Conservation (phyloP, 2,113 vertebrate species). For the Apodemus sylvaticus region DNA sequence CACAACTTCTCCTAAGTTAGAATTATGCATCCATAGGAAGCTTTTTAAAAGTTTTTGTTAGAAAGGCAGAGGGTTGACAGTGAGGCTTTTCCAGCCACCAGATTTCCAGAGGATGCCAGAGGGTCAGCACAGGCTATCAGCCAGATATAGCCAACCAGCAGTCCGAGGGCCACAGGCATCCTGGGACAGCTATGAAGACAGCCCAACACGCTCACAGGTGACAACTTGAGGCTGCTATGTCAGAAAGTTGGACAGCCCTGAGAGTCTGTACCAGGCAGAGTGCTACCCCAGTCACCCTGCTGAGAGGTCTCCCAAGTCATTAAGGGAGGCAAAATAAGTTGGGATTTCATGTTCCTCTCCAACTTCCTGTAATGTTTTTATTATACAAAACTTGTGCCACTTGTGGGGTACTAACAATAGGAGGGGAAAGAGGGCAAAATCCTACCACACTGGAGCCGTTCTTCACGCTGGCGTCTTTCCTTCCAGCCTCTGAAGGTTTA, state of each 20-base stretch:
- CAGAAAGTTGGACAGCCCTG: neutral
- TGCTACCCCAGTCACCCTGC: neutral
- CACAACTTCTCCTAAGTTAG: neutral
- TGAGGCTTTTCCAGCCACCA: neutral
- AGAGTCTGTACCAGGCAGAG: neutral
- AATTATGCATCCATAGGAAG: neutral
- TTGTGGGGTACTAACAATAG: slow-evolving; percentile 6
- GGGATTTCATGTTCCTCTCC: neutral
- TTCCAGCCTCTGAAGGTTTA: neutral
- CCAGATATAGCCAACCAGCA: neutral
- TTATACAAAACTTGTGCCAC: neutral
- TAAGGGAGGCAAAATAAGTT: neutral
- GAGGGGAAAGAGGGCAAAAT: neutral
- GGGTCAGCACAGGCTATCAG: neutral
- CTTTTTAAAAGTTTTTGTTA: neutral
- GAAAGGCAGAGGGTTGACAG: no score
- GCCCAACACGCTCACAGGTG: neutral
- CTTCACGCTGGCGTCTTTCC: neutral
- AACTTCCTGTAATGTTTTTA: neutral
- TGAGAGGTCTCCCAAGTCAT: neutral
- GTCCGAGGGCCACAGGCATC: neutral
- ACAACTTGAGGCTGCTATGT: neutral
- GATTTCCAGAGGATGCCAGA: neutral
- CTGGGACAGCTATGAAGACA: neutral
- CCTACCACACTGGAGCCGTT: neutral